Evolutionary conservation across 53 echinoderm and acorn worm genomes (phyloP), one percentile per base, ranked within the genome.

Genomic region (Hippasteria phrygiana): DNA sequence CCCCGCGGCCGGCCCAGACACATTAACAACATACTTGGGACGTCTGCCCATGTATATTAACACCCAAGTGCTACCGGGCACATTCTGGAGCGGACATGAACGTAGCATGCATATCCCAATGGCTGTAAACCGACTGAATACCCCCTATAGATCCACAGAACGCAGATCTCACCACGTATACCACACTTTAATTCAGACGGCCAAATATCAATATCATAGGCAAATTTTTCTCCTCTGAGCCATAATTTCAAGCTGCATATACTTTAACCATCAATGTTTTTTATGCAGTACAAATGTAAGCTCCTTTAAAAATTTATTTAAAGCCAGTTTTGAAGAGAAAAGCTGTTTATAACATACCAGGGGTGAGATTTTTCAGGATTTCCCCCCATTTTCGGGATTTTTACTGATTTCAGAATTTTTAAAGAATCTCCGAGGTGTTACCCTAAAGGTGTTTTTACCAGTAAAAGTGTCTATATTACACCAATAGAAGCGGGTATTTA

Each of bases 21-120:
- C 65, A 81, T 65, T 81, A 81, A 81, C 81, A 81, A 81, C 81
- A 81, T 81, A 81, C 81, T 81, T 81, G 81, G 81, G 47, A 81
- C 81, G 81, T 81, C 81, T 80, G 37, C 81, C 43, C 81, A 81
- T 81, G 41, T 81, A 81, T 65, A 56, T 64, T 41, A 63, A 64
- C 65, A 64, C 43, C 64, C 31, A 3, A 41, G 62, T 18, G 81
- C 81, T 63, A 4, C 41, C 45, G 63, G 66, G 66, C 43, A 43
- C 45, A 63, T 81, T 81, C 81, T 81, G 32, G 29, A 59, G 55
- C 18, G 26, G 43, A 72, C 73, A 26, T 20, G 43, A 41, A 18
- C 24, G 78, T 56, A 27, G 77, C 45, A 54, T 77, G 77, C 77
- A 77, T 77, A 14, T 20, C 77, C 28, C 55, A 37, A 24, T 54